Evolutionary conservation across 92 coral and sea anemone species (phyloP), one percentile per base, ranked within the genome.

Genomic region (Heliopora coerulea): DNA sequence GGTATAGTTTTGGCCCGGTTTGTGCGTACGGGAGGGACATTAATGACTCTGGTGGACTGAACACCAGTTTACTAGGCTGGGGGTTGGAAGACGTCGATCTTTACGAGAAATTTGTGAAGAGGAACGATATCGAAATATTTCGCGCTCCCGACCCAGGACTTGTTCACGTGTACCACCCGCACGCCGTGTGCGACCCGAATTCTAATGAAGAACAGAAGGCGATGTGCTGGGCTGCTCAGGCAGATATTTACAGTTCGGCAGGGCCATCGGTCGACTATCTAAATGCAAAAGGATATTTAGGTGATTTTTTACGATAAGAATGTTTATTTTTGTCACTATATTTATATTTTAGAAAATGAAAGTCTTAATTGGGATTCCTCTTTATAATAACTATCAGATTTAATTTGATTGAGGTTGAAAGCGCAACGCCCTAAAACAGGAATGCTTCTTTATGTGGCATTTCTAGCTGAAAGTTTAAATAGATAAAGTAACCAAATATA

Each of bases 71-170:
- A 17, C 48, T 56, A 18, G 77, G 77, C 21, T 70, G 77, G 77
- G 77, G 77, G 0, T 13, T 70, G 2, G 77, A 70, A 26, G 77
- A 70, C 32, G 63, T 70, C 6, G 77, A 70, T 34, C 58, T 70
- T 5, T 70, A 70, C 31, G 77, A 70, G 64, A 70, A 70, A 25
- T 70, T 70, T 20, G 6, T 70, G 20, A 70, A 52, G 21, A 31
- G 77, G 50, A 3, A 39, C 17, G 77, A 70, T 26, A 70, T 70
- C 2, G 77, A 70, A 54, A 70, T 70, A 52, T 52, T 70, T 70
- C 77, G 77, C 32, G 77, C 77, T 30, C 77, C 77, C 3, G 77
- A 70, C 34, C 63, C 63, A 56, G 77, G 77, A n/a, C 62, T 70
- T 42, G 77, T 70, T 37, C 77, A 70, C 30, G 77, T 70, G 46